Base-by-base conservation (phyloP, 2,113 vertebrate genomes). In the Athene noctua region DNA sequence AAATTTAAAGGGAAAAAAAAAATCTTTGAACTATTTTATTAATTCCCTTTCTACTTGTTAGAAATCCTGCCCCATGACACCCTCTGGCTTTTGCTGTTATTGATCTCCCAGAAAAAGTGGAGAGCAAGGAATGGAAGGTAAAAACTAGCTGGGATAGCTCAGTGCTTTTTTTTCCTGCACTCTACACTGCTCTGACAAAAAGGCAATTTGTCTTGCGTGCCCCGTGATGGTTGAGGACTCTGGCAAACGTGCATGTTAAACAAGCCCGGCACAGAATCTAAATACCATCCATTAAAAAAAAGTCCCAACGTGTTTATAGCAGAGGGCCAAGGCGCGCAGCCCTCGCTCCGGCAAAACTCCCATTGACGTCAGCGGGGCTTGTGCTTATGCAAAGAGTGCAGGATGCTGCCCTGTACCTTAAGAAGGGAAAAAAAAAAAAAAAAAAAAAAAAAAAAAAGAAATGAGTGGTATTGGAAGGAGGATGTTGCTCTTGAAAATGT, bases 201-300 rank as follows among this genome's bases (percentile, higher is more conserved):
- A 94, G 87, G 88, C 78, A 93, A 96, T 98, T 97, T 98, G 95
- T 98, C 97, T 97, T 96, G 81, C 21, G 36, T 77, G 96, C 90
- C 94, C 95, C 47, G 22, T 32, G n/a, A 90, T 94, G 95, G 97
- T 97, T 91, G 95, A 97, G 91, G 94, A 90, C 95, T 94, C 97
- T 96, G 97, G 96, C 96, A 97, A 97, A 94, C 7, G 63, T 23
- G 80, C 85, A 72, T 84, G 87, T 96, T 98, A 96, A 97, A 97
- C 96, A 96, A 97, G 97, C 93, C 96, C 96, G 49, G 58, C 15
- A 4, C 72, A 85, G 94, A 95, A 97, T 96, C 97, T 83, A 98
- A 98, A 98, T 96, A 96, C 85, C 96, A 94, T 97, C 97, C 96
- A 85, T 96, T 97, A 96, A 63, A 63, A 95, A 98, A 97, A 80